Percentiles rank a stretch among this genome's conserved stretches.
These are phyloP conservation scores for Ranitomeya imitator DNA, from an alignment of 2,113 vertebrate genomes.

Conservation along the genomic window DNA sequence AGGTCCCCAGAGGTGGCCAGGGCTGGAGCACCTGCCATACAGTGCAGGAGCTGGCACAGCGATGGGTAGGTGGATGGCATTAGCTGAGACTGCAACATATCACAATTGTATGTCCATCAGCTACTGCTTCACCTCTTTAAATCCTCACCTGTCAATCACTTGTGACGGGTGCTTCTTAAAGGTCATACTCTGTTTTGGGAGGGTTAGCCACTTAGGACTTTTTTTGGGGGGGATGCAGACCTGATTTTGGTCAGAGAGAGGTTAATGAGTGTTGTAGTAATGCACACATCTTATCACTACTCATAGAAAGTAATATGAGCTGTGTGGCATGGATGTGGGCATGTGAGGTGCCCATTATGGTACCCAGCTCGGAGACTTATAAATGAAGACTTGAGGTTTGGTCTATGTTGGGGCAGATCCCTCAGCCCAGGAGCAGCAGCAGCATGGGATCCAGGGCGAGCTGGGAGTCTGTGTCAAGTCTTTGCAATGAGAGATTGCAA, in stretches of 20 bases:
- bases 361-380: neutral
- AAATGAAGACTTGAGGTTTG: too few relatives aligned
- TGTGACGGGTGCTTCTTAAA: too few relatives aligned
- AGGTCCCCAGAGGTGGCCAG: slow-evolving; percentile 24
- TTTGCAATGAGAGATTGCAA: neutral
- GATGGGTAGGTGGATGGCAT: neutral
- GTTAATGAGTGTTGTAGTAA: neutral
- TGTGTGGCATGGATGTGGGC: neutral
- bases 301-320: neutral
- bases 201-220: neutral
- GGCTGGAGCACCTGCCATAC: slow-evolving; percentile 65
- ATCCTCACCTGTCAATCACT: neutral
- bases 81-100: neutral
- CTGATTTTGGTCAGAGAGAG: neutral
- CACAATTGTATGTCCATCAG: neutral
- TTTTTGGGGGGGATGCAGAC: neutral
- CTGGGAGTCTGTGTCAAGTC: neutral
- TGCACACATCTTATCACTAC: neutral
- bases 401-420: too few relatives aligned
- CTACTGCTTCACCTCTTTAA: slow-evolving; percentile 23
- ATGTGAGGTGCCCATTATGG: neutral
- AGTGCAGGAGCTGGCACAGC: slow-evolving; percentile 43
- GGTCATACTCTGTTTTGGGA: too few relatives aligned
- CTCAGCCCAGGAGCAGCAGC: neutral
- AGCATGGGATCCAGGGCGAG: neutral